Conservation (phyloP, 2,888 invertebrate genomes). For the Coelogynopora nodosa region DNA sequence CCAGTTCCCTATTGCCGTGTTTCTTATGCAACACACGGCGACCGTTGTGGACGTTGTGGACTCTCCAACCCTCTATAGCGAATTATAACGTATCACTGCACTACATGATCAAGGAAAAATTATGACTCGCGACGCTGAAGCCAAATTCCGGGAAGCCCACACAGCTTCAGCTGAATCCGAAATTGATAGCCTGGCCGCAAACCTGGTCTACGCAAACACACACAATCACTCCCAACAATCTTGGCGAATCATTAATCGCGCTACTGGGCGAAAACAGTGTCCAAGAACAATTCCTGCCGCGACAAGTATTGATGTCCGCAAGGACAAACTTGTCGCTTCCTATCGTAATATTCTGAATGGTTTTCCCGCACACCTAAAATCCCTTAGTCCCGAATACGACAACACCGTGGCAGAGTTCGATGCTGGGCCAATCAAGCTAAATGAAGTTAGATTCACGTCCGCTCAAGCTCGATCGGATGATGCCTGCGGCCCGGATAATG, state of each 20-base stretch:
- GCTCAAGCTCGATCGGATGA: background rate
- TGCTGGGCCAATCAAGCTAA: background rate
- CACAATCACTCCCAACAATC: background rate
- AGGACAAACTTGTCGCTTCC: background rate
- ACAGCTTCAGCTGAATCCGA: background rate
- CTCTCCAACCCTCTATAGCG: too few relatives aligned
- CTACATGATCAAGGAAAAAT: background rate
- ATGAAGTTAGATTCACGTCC: background rate
- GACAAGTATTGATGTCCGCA: background rate
- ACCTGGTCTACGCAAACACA: background rate
- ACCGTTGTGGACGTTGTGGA: too few relatives aligned
- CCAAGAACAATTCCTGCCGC: background rate
- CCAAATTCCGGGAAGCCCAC: background rate
- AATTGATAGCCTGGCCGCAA: background rate
- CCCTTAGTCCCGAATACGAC: background rate
- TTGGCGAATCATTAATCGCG: background rate
- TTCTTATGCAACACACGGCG: too few relatives aligned
- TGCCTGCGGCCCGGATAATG: background rate
- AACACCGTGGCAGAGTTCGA: background rate
- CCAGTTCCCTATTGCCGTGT: too few relatives aligned
- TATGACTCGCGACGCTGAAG: background rate
- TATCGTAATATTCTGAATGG: background rate
- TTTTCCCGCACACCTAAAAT: background rate
- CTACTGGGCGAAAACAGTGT: background rate
- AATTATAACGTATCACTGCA: background rate